Evolutionary conservation across 2,888 invertebrate genomes (phyloP).

Genomic region (Scaptomyza tumidula): DNA sequence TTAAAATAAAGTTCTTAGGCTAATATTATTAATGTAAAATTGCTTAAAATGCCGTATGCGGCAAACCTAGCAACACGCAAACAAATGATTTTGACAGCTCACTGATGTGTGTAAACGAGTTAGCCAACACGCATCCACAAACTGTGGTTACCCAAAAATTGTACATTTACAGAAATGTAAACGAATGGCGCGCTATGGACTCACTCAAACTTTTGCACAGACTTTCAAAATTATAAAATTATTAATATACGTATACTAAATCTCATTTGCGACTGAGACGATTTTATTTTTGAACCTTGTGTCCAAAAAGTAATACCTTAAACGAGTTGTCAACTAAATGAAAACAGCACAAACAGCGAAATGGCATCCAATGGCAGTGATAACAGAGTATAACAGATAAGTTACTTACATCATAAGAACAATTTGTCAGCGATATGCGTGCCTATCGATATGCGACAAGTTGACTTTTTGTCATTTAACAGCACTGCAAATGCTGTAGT

Average conservation of each 20-base stretch:
- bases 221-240: background rate
- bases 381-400: background rate
- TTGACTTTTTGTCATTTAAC: slow-evolving; percentile 1
- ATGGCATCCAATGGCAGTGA: background rate
- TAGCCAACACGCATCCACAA: background rate
- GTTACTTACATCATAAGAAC: background rate
- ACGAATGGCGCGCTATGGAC: background rate
- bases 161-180: background rate
- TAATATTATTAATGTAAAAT: slow-evolving; percentile 22
- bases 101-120: background rate
- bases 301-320: background rate
- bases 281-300: too few relatives aligned
- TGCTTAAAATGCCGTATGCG: slow-evolving; percentile 21
- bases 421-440: slow-evolving; percentile 9
- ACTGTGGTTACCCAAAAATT: slow-evolving; percentile 2
- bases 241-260: background rate
- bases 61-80: slow-evolving; percentile 50
- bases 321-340: background rate
- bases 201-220: background rate
- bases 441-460: slow-evolving; percentile 17
- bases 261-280: background rate
- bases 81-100: slow-evolving; percentile 46
- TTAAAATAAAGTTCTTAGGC: slow-evolving; percentile 40
- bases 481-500: slow-evolving; percentile 36
- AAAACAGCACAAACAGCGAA: background rate